Percentiles rank a stretch among this genome's conserved stretches.
phyloP scores from a whole-genome alignment of 2,113 vertebrate genomes.

The Carollia perspicillata region DNA sequence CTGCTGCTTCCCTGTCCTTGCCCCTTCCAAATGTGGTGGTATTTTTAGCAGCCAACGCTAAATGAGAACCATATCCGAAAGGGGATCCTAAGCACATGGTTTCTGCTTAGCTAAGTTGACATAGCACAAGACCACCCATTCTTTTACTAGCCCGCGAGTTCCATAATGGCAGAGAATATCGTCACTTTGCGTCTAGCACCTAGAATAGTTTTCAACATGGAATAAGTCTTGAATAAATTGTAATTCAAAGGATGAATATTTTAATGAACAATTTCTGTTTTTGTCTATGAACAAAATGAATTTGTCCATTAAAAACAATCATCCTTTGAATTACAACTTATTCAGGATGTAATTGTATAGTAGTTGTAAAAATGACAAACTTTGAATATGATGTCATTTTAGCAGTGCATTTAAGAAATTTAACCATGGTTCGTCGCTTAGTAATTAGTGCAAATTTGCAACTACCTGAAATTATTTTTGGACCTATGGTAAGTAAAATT shows the following conservation, averaged over 20 bases:
- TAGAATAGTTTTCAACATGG: background rate
- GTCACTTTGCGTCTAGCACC: background rate
- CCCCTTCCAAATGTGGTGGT: background rate
- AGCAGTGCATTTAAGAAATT: background rate
- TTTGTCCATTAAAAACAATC: background rate
- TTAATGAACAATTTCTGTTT: background rate
- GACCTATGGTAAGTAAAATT: background rate
- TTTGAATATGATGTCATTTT: background rate
- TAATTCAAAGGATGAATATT: background rate
- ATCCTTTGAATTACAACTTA: background rate
- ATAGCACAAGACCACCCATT: background rate
- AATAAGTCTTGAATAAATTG: background rate
- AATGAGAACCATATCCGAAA: background rate
- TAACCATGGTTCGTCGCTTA: background rate
- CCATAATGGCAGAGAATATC: background rate
- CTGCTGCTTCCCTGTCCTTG: background rate
- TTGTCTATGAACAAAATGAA: background rate
- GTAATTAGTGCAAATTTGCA: background rate
- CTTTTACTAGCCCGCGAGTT: background rate
- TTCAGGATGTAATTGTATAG: background rate
- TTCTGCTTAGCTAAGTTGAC: background rate
- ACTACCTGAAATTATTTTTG: background rate
- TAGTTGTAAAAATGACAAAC: background rate
- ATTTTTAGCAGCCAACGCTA: background rate
- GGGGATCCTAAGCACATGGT: background rate